Evolutionary conservation across 2,797 vertebrate genomes (phyloP).

Genomic region (Lagorchestes hirsutus): DNA sequence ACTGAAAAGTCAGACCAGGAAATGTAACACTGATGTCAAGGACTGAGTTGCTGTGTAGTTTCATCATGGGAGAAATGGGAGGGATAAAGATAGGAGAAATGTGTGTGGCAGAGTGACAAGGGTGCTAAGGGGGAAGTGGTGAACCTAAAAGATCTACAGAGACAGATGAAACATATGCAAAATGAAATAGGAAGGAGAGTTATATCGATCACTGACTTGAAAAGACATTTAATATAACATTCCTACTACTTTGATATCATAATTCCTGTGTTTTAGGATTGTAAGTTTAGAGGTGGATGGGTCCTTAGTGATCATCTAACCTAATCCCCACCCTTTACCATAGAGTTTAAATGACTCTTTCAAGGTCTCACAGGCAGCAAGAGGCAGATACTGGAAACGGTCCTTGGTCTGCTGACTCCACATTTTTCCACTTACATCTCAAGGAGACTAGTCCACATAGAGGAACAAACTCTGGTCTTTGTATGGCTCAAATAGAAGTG

Average conservation of each 20-base stretch:
- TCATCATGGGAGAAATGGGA: conserved; percentile 61
- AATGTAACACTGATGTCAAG: conserved; percentile 1
- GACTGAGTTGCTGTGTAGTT: not conserved
- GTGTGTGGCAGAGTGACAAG: not conserved
- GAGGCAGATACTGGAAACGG: not conserved
- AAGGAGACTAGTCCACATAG: not conserved
- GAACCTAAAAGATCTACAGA: conserved; percentile 17
- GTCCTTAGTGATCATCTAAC: not conserved
- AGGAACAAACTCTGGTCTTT: not conserved
- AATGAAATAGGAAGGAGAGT: not conserved
- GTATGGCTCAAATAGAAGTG: not conserved
- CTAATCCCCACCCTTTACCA: not conserved
- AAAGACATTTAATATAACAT: not conserved
- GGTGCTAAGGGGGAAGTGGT: conserved; percentile 72
- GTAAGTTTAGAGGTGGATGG: not conserved
- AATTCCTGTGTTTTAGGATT: not conserved
- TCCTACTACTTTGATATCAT: not conserved
- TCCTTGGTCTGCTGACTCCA: not conserved
- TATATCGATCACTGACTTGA: not conserved
- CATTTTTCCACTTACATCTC: not conserved
- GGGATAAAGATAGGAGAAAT: conserved; percentile 8
- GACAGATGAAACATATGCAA: not conserved
- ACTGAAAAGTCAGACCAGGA: conserved; percentile 53
- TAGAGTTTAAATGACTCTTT: not conserved
- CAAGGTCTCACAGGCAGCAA: not conserved